Percentiles rank a stretch among this genome's conserved stretches.
phyloP scores from a whole-genome alignment of 2,888 invertebrate species.

The Ichneumoninae sp. region DNA sequence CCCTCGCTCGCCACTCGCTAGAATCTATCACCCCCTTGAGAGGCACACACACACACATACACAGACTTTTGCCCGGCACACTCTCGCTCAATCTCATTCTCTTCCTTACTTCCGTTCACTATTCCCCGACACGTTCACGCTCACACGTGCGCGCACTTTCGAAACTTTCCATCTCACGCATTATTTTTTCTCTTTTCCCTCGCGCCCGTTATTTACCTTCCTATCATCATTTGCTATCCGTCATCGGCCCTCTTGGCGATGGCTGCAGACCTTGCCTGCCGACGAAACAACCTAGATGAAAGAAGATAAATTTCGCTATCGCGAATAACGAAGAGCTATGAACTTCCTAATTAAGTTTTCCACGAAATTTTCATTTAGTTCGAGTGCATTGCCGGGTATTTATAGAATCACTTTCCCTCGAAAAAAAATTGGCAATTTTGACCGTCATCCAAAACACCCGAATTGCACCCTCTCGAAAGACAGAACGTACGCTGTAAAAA shows the following conservation, averaged over 20 bases:
- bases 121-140: constrained; percentile 23
- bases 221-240: not conserved
- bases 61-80: constrained; percentile 4
- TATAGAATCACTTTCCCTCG: too few species aligned
- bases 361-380: too few species aligned
- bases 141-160: constrained; percentile 16
- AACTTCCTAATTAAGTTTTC: too few species aligned
- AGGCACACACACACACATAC: constrained; percentile 1
- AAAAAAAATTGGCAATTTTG: too few species aligned
- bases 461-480: too few species aligned
- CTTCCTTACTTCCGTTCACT: constrained; percentile 39
- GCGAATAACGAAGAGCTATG: not conserved
- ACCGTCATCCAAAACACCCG: too few species aligned
- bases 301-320: not conserved
- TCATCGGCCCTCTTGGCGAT: not conserved
- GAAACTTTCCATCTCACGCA: constrained; percentile 9
- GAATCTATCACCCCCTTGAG: constrained; percentile 47
- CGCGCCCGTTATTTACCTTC: not conserved
- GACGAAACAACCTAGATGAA: not conserved
- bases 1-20: constrained; percentile 26
- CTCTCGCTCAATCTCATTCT: constrained; percentile 64
- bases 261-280: not conserved
- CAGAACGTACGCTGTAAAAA: too few species aligned
- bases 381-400: too few species aligned
- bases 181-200: constrained; percentile 18